Percentiles rank a stretch among this genome's conserved stretches.
Evolutionary conservation across 2,888 invertebrate genomes (phyloP).

Genomic region (Tetranychus piercei): DNA sequence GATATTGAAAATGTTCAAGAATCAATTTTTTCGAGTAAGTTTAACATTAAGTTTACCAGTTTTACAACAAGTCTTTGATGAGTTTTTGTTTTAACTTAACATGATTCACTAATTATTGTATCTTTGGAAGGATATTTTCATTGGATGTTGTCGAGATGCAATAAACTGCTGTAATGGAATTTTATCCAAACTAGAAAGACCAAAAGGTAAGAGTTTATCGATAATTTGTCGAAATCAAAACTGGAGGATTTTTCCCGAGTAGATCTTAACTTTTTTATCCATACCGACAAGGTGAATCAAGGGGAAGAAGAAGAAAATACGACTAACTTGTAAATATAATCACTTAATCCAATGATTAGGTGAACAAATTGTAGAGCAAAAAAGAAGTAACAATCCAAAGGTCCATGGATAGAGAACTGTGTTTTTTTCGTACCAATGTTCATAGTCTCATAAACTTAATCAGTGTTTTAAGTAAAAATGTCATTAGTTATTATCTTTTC

Average conservation of each 20-base stretch:
- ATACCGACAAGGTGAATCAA: background rate
- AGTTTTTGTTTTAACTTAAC: background rate
- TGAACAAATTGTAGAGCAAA: too few relatives aligned
- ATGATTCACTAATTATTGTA: background rate
- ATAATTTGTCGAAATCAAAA: too few relatives aligned
- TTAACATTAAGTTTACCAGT: background rate
- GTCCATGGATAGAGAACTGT: too few relatives aligned
- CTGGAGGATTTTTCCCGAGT: too few relatives aligned
- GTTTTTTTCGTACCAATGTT: too few relatives aligned
- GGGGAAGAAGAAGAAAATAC: background rate
- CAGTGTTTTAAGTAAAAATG: too few relatives aligned
- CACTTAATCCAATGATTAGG: too few relatives aligned
- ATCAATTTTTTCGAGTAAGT: background rate
- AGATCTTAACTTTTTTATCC: background rate
- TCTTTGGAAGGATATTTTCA: slow-evolving; percentile 14
- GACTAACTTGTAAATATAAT: background rate
- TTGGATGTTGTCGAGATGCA: slow-evolving; percentile 22
- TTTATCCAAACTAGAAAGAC: background rate
- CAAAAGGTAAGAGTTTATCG: background rate
- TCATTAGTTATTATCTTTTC: too few relatives aligned
- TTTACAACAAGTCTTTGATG: background rate
- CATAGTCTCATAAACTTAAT: too few relatives aligned
- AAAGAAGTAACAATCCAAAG: too few relatives aligned
- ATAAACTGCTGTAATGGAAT: slow-evolving; percentile 23
- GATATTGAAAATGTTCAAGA: background rate